Evolutionary conservation across 2,888 invertebrate genomes (phyloP).

Genomic region (Darwinula stevensoni): DNA sequence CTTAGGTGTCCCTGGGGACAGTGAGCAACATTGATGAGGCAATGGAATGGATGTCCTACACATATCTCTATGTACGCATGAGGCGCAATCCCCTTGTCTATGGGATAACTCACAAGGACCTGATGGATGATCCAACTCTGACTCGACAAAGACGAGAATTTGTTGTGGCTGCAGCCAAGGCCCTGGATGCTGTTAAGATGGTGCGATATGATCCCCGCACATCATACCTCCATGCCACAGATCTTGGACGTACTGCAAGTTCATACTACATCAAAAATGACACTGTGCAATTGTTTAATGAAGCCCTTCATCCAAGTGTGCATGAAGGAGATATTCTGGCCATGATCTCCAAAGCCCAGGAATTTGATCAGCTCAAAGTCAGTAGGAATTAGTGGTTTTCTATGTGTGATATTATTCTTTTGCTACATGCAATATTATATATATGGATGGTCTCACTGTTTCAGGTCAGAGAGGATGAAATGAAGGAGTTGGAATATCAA

Average conservation of each 20-base stretch:
- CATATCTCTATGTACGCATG: constrained; percentile 83
- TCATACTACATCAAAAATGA: constrained; percentile 92
- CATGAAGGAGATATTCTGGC: constrained; percentile 55
- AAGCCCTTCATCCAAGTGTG: constrained; percentile 46
- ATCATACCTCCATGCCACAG: constrained; percentile 29
- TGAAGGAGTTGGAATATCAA: constrained; percentile 57
- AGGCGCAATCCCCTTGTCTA: constrained; percentile 57
- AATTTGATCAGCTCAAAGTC: constrained; percentile 82
- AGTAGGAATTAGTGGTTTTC: constrained; percentile 6
- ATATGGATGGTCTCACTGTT: constrained; percentile 8
- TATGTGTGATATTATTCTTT: too few species aligned
- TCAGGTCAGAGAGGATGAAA: constrained; percentile 73
- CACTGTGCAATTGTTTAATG: constrained; percentile 75
- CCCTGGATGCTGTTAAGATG: constrained; percentile 75
- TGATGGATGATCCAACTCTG: constrained; percentile 43
- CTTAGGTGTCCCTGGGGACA: constrained; percentile 64
- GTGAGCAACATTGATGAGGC: constrained; percentile 85
- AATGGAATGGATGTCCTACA: constrained; percentile 89
- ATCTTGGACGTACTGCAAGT: constrained; percentile 83
- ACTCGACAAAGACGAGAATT: constrained; percentile 43
- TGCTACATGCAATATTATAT: neutral
- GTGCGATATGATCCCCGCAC: constrained; percentile 51
- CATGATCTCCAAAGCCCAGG: constrained; percentile 69
- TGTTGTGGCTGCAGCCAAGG: constrained; percentile 45
- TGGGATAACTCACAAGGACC: constrained; percentile 27